Percentiles rank a stretch among this genome's conserved stretches.
phyloP scores from a whole-genome alignment of 2,113 vertebrate species.

The Otocyon megalotis region DNA sequence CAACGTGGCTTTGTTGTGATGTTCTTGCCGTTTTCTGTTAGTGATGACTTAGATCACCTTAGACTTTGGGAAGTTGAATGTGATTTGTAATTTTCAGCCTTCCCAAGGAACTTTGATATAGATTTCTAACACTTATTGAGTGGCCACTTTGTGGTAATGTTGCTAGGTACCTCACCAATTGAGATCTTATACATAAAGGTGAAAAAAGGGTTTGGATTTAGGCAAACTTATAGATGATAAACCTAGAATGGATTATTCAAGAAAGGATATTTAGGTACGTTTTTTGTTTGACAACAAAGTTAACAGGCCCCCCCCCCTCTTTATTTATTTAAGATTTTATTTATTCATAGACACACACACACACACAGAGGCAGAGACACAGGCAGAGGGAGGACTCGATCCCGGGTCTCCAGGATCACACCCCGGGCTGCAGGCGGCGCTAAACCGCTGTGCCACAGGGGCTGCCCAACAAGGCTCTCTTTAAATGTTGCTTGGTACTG shows the following conservation, averaged over 20 bases:
- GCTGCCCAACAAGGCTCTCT: background rate
- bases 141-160: background rate
- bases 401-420: too few relatives aligned
- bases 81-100: slow-evolving; percentile 2
- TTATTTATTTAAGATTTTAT: too few relatives aligned
- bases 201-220: background rate
- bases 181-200: background rate
- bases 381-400: too few relatives aligned
- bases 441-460: too few relatives aligned
- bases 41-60: background rate
- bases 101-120: background rate
- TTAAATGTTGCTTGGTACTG: background rate
- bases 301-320: background rate
- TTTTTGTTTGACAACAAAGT: slow-evolving; percentile 2
- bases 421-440: too few relatives aligned
- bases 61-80: background rate
- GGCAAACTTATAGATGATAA: background rate
- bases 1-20: background rate
- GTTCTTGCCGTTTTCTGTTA: background rate
- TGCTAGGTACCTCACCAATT: background rate
- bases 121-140: background rate
- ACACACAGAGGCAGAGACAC: too few relatives aligned
- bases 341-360: too few relatives aligned
- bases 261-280: background rate
- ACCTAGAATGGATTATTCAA: background rate